These are phyloP conservation scores for Drosophila erecta DNA, from an alignment of 1,140 invertebrate species.

Conservation along the genomic window DNA sequence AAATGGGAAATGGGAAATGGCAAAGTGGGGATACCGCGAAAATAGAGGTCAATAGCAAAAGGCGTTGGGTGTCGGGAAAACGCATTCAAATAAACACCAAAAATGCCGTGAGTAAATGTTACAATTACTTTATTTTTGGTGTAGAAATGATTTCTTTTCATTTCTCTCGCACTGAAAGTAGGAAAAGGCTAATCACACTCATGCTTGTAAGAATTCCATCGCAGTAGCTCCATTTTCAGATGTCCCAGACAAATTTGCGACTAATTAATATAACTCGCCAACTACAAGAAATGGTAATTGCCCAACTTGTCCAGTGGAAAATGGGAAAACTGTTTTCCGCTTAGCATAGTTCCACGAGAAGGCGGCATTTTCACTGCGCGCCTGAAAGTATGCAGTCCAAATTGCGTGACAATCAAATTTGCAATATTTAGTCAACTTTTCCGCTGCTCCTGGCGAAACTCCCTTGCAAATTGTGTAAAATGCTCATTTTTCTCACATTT, in stretches of 20 bases:
- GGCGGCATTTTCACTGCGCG: neutral
- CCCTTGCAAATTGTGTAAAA: constrained; percentile 20
- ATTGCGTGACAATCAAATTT: constrained; percentile 30
- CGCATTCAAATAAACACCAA: neutral
- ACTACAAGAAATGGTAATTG: constrained; percentile 3
- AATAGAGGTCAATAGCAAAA: constrained; percentile 7
- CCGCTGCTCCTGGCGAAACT: too few species aligned
- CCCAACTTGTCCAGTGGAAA: neutral
- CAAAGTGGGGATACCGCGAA: neutral
- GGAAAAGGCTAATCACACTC: neutral
- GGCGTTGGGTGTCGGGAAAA: neutral
- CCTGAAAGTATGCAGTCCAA: constrained; percentile 22
- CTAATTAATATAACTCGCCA: neutral
- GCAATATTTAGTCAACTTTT: constrained; percentile 43
- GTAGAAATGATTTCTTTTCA: too few species aligned
- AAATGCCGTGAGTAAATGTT: neutral
- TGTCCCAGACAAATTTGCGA: neutral
- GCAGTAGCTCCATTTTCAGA: neutral
- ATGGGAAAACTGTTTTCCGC: constrained; percentile 13
- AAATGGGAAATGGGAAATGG: neutral
- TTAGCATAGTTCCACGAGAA: too few species aligned
- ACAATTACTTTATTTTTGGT: neutral
- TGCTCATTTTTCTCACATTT: constrained; percentile 15
- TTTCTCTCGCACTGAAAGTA: neutral
- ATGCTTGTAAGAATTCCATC: neutral